Conservation (phyloP, 2,888 invertebrate genomes). For the Euproctis similis region DNA sequence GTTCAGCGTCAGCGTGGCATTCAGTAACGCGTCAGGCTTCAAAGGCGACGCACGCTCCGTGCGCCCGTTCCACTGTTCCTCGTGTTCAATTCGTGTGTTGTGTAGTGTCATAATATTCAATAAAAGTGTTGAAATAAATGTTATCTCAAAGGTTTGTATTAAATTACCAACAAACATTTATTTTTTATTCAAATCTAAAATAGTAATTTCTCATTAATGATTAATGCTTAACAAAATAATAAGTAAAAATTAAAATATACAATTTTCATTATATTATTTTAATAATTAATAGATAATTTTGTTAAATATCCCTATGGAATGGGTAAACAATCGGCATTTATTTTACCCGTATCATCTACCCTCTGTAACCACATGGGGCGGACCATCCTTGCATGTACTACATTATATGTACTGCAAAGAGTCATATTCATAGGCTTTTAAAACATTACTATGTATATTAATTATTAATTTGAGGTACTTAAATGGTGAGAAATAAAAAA, state of each 20-base stretch:
- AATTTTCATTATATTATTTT: too few species aligned
- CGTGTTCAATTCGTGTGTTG: conserved; percentile 29
- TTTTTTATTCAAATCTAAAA: too few species aligned
- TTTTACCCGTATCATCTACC: conserved; percentile 1
- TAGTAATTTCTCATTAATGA: too few species aligned
- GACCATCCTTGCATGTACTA: too few species aligned
- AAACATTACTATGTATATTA: neutral
- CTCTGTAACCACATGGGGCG: conserved; percentile 3
- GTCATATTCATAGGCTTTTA: neutral
- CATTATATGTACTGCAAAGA: too few species aligned
- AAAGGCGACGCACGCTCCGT: conserved; percentile 41
- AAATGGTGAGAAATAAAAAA: too few species aligned
- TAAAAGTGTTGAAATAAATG: conserved; percentile 22
- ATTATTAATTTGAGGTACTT: neutral
- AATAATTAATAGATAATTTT: too few species aligned
- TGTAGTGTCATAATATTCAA: conserved; percentile 20
- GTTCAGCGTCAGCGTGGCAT: conserved; percentile 18
- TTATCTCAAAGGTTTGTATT: conserved; percentile 28
- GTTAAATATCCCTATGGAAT: conserved; percentile 6
- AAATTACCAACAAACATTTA: too few species aligned
- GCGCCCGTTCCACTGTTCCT: conserved; percentile 12
- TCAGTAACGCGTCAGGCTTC: conserved; percentile 60
- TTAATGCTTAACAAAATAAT: too few species aligned
- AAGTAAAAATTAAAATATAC: too few species aligned
- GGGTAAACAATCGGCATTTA: conserved; percentile 5